Evolutionary conservation across 2,797 vertebrate genomes (phyloP).

Genomic region (Enteromius trimaculatus): DNA sequence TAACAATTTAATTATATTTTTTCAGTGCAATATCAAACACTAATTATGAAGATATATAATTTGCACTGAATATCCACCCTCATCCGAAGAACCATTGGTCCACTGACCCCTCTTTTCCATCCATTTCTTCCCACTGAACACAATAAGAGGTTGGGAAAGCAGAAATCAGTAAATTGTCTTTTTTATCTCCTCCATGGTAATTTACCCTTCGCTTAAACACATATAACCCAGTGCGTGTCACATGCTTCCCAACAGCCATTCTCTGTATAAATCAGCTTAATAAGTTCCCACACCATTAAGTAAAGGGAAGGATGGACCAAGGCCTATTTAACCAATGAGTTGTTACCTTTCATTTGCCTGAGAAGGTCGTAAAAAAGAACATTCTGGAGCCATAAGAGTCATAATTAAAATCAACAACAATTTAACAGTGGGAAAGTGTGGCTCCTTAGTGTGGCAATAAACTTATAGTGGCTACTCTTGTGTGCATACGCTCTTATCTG

Average conservation of each 20-base stretch:
- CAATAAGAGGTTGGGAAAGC: conserved; percentile 1
- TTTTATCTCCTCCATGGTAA: conserved; percentile 85
- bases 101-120: conserved; percentile 4
- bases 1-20: background rate
- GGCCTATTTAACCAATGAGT: conserved; percentile 90
- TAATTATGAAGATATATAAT: conserved; percentile 1
- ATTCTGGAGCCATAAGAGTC: conserved; percentile 84
- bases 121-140: conserved; percentile 13
- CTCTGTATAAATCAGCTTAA: conserved; percentile 89
- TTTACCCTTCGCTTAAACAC: conserved; percentile 88
- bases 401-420: conserved; percentile 91
- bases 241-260: conserved; percentile 83
- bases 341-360: conserved; percentile 85
- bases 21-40: background rate
- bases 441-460: conserved; percentile 59
- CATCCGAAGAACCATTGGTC: background rate
- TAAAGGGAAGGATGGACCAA: conserved; percentile 86
- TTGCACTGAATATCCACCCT: conserved; percentile 13
- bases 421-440: conserved; percentile 75
- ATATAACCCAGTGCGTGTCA: conserved; percentile 80
- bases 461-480: conserved; percentile 53
- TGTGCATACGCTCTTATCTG: conserved; percentile 36
- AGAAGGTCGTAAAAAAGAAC: conserved; percentile 86
- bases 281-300: conserved; percentile 91
- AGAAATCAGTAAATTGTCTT: conserved; percentile 70